phyloP scores from a whole-genome alignment of 2,113 vertebrate species.

The Chloropsis cyanopogon region DNA sequence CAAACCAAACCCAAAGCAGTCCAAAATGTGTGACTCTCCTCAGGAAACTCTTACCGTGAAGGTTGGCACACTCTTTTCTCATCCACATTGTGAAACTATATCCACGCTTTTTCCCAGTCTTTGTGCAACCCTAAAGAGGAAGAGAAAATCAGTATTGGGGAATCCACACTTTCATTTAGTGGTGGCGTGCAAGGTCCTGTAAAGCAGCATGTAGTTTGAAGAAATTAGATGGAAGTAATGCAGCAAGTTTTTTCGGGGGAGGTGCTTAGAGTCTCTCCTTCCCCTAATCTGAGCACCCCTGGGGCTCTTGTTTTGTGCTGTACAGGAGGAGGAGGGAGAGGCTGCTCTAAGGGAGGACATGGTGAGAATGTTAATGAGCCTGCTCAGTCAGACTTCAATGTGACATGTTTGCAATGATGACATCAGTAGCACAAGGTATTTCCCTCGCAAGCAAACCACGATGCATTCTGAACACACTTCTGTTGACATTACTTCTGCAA shows the following conservation, averaged over 20 bases:
- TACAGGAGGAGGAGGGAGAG: conserved; percentile 12
- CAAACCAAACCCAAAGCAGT: neutral
- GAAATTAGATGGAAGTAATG: neutral
- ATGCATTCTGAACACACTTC: conserved; percentile 14
- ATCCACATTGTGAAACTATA: neutral
- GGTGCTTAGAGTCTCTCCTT: neutral
- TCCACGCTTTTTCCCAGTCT: neutral
- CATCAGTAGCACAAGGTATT: conserved; percentile 29
- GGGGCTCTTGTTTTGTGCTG: conserved; percentile 13
- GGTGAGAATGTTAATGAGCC: conserved; percentile 37
- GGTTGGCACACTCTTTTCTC: neutral
- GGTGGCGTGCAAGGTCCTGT: neutral
- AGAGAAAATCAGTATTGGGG: neutral
- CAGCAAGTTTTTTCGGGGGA: conserved; percentile 50
- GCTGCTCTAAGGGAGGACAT: conserved; percentile 9
- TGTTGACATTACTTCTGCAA: neutral
- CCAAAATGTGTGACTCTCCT: neutral
- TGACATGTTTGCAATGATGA: conserved; percentile 18
- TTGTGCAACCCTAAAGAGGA: neutral
- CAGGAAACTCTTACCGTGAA: neutral
- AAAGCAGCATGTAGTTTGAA: neutral
- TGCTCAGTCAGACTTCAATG: conserved; percentile 6
- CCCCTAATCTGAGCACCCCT: neutral
- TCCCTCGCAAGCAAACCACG: neutral
- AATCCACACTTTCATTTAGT: neutral